phyloP scores from a whole-genome alignment of 2,113 vertebrate species.

The Pseudopodoces humilis region DNA sequence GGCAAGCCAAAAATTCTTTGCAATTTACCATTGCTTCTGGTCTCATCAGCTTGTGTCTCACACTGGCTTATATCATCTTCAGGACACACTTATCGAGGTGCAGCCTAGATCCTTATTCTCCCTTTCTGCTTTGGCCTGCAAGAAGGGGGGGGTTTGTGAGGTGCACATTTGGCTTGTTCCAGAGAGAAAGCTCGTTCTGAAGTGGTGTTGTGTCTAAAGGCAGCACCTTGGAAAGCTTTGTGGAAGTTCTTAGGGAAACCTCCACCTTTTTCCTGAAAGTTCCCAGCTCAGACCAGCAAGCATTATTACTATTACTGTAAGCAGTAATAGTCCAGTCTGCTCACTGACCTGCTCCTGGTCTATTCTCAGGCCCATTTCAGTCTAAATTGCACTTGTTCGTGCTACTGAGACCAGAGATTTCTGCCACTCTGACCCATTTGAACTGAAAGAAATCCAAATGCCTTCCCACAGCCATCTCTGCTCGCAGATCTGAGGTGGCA shows the following conservation, averaged over 20 bases:
- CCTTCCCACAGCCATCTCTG: not conserved
- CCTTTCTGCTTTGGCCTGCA: not conserved
- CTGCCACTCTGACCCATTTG: not conserved
- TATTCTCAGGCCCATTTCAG: not conserved
- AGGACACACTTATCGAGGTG: not conserved
- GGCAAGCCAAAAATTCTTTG: constrained; percentile 44
- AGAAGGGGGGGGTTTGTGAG: not conserved
- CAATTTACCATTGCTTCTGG: constrained; percentile 20
- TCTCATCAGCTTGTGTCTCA: not conserved
- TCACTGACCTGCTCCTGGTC: not conserved
- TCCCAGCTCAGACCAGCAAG: not conserved
- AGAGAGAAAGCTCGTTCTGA: not conserved
- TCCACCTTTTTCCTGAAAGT: not conserved
- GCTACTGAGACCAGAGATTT: not conserved
- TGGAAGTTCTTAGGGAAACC: not conserved
- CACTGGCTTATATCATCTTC: not conserved
- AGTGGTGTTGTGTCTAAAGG: not conserved
- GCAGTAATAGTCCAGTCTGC: not conserved
- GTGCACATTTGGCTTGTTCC: not conserved
- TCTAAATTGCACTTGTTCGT: not conserved
- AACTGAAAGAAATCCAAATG: not conserved
- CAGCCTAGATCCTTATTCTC: not conserved
- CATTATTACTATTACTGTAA: not conserved
- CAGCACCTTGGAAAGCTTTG: not conserved
- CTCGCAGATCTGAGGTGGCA: not conserved